These are phyloP conservation scores for Drosophila nigromelanica DNA, from an alignment of 1,140 invertebrate genomes.

Conservation along the genomic window DNA sequence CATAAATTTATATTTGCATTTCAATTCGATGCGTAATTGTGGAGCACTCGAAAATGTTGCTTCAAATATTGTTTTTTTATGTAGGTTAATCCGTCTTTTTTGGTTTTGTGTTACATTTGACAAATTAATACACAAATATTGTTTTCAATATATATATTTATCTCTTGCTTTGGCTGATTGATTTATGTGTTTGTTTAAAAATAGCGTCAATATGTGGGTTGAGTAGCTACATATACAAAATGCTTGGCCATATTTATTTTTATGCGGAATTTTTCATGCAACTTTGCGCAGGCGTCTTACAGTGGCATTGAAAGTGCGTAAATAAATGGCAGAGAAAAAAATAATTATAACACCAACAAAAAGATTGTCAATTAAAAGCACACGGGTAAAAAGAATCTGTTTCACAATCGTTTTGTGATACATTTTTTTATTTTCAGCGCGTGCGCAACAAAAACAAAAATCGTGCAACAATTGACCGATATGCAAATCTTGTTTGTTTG, in stretches of 20 bases:
- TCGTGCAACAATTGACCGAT: conserved; percentile 79
- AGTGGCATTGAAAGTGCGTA: conserved; percentile 62
- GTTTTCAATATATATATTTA: conserved; percentile 3
- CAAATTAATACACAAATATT: conserved; percentile 32
- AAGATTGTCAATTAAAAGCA: conserved; percentile 21
- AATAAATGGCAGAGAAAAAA: conserved; percentile 13
- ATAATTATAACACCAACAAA: too few species aligned
- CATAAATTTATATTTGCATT: conserved; percentile 44
- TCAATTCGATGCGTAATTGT: conserved; percentile 56
- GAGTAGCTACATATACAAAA: conserved; percentile 3
- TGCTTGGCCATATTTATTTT: conserved; percentile 39
- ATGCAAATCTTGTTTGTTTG: conserved; percentile 64
- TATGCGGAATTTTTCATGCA: conserved; percentile 26
- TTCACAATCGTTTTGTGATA: conserved; percentile 30
- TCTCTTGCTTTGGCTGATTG: conserved; percentile 41
- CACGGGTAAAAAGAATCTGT: conserved; percentile 32
- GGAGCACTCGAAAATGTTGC: conserved; percentile 35
- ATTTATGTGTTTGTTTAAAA: conserved; percentile 70
- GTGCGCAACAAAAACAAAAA: conserved; percentile 53
- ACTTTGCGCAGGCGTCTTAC: conserved; percentile 41
- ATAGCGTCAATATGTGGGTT: conserved; percentile 54
- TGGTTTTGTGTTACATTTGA: conserved; percentile 66
- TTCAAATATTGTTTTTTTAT: conserved; percentile 37
- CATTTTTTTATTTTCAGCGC: conserved; percentile 60
- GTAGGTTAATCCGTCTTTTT: conserved; percentile 74